Evolutionary conservation across 2,797 vertebrate species (phyloP).

Genomic region (Pampus argenteus): DNA sequence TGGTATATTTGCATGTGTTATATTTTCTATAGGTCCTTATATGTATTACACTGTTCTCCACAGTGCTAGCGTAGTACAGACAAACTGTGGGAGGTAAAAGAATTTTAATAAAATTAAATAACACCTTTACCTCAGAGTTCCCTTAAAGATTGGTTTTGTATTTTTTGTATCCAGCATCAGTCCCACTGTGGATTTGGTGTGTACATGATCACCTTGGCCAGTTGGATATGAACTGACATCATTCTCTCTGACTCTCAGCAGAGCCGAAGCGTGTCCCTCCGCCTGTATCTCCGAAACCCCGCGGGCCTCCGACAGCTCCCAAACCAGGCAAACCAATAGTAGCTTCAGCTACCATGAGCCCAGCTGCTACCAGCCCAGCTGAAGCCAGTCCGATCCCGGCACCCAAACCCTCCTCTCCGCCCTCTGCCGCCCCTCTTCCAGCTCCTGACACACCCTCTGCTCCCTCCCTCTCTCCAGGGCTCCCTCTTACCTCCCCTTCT

Average conservation of each 20-base stretch:
- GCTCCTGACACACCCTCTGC: constrained; percentile 72
- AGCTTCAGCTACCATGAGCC: constrained; percentile 67
- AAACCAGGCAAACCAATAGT: constrained; percentile 79
- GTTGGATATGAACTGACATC: background rate
- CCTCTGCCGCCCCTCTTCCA: constrained; percentile 63
- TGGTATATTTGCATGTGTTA: too few species aligned
- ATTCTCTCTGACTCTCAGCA: constrained; percentile 56
- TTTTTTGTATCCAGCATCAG: background rate
- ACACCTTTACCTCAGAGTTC: too few species aligned
- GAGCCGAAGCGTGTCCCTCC: constrained; percentile 92
- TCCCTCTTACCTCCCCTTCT: constrained; percentile 73
- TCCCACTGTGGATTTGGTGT: too few species aligned
- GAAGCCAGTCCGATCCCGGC: constrained; percentile 69
- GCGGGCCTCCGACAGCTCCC: constrained; percentile 89
- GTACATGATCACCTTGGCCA: too few species aligned
- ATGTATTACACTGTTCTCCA: background rate
- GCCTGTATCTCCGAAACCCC: constrained; percentile 94
- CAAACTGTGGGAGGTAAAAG: background rate
- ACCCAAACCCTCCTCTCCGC: constrained; percentile 61
- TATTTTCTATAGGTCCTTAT: too few species aligned
- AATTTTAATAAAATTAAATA: background rate
- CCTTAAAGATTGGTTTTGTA: too few species aligned
- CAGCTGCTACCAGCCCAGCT: constrained; percentile 64
- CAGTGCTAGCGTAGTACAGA: background rate
- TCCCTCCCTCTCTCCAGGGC: constrained; percentile 75